Evolutionary conservation across 2,113 vertebrate genomes (phyloP).

Genomic region (Vimba vimba): DNA sequence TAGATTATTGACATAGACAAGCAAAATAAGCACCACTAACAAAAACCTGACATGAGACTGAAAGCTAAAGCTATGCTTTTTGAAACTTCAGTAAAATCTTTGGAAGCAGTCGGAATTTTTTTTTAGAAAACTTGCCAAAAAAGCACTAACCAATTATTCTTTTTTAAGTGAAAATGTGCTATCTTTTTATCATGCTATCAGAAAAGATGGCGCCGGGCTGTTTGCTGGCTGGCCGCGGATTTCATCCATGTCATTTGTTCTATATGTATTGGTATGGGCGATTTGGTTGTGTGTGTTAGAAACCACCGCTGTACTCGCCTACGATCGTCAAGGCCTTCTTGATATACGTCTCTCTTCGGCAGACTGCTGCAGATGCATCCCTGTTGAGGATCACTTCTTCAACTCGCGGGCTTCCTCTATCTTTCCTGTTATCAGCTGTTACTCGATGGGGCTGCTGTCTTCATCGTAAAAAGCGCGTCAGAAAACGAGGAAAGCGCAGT

Average conservation of each 20-base stretch:
- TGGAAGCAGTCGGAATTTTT: not conserved
- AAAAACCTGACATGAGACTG: no score
- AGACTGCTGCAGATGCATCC: no score
- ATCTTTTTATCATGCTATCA: not conserved
- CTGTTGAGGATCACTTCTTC: not conserved
- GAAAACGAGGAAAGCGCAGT: no score
- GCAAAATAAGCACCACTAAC: no score
- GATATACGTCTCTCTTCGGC: no score
- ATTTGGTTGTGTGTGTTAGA: not conserved
- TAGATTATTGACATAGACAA: not conserved
- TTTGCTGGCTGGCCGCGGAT: no score
- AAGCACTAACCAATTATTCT: not conserved
- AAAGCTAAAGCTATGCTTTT: not conserved
- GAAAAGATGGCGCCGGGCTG: no score
- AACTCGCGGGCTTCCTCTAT: not conserved
- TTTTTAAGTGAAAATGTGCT: not conserved
- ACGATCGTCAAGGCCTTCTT: no score
- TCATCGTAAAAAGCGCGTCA: no score
- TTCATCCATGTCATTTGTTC: not conserved
- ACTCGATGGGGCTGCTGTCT: no score
- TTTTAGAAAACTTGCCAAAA: no score
- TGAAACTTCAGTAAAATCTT: not conserved
- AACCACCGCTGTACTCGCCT: not conserved
- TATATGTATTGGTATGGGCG: not conserved
- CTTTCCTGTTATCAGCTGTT: no score